Conservation (phyloP, 2,888 invertebrate genomes). For the Lypha dubia region DNA sequence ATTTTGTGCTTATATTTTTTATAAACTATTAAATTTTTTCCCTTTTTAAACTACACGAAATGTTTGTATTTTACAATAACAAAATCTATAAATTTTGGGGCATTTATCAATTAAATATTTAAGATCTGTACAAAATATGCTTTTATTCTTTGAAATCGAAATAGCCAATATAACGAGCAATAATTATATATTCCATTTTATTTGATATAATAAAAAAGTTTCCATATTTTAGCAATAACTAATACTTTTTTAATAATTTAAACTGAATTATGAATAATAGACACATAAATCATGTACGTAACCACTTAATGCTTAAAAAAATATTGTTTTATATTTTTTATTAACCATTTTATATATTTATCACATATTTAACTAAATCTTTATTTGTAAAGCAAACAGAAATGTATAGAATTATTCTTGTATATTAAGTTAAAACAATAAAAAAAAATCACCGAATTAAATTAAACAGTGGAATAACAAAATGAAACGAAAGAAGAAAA, state of each 20-base stretch:
- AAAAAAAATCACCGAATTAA: conserved; percentile 24
- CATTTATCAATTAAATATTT: too few relatives aligned
- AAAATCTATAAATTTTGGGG: conserved; percentile 10
- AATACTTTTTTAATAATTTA: background rate
- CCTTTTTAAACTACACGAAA: background rate
- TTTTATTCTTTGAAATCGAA: conserved; percentile 12
- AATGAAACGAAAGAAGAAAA: conserved; percentile 49
- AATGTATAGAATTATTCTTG: conserved; percentile 46
- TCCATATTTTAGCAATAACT: conserved; percentile 13
- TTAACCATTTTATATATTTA: conserved; percentile 56
- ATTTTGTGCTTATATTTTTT: conserved; percentile 34
- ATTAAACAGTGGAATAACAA: conserved; percentile 55
- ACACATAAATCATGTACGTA: conserved; percentile 66
- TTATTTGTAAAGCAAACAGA: conserved; percentile 60
- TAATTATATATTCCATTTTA: conserved; percentile 65
- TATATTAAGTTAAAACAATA: conserved; percentile 48
- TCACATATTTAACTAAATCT: conserved; percentile 57
- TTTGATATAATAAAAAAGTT: conserved; percentile 28
- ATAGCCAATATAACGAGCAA: conserved; percentile 34
- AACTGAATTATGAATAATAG: background rate
- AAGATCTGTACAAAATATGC: conserved; percentile 23
- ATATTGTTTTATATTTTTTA: conserved; percentile 35
- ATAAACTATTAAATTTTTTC: conserved; percentile 16
- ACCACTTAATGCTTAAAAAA: conserved; percentile 44
- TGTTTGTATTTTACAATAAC: background rate